Base-by-base conservation (phyloP, 1,140 invertebrate genomes). In the Oppia nitens region DNA sequence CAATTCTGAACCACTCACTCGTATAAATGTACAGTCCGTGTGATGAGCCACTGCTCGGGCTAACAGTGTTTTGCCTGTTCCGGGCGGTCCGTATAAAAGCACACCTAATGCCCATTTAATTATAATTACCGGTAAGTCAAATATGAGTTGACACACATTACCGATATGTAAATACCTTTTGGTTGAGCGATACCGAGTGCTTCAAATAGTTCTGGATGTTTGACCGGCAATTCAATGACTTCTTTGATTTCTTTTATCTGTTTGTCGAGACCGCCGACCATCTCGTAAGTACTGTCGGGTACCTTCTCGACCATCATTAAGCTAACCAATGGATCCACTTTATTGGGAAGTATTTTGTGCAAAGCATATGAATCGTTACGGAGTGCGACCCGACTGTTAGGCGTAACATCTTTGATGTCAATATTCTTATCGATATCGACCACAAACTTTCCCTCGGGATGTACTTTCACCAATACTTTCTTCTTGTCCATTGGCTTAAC, bases 241-340 rank as follows among this genome's bases (percentile, higher is more conserved):
- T 99, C 96, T 75, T 99, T 99, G 61, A 99, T 99, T 75, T 99
- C 96, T 71, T 98, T 98, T 60, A 99, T 99, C 75, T 99, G 95
- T 69, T 97, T 98, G 68, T 99, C 94, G 52, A 99, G 76, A 62
- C 96, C 96, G 64, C 96, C 96, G 51, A 99, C 94, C 94, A 98
- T 99, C 78, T 99, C 96, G 71, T 99, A 82, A 0, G 96, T 99
- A 0, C 94, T 98, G 73, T 99, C 95, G 11, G 96, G 96, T 3
- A 99, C 95, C 75, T 99, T 98, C 71, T 99, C 96, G 0, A 99
- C 95, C 96, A 99, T 99, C 95, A 99, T 99, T 49, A 99, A 78
- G n/a, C 92, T 97, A 0, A 99, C 96, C 45, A 98, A 75, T 1
- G 95, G 95, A 78, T 98, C 96, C n/a, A 98, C 90, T 77, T 99